Percentiles rank a stretch among this genome's conserved stretches.
Conservation (phyloP, 2,797 vertebrate genomes). For the Rhinatrema bivittatum region DNA sequence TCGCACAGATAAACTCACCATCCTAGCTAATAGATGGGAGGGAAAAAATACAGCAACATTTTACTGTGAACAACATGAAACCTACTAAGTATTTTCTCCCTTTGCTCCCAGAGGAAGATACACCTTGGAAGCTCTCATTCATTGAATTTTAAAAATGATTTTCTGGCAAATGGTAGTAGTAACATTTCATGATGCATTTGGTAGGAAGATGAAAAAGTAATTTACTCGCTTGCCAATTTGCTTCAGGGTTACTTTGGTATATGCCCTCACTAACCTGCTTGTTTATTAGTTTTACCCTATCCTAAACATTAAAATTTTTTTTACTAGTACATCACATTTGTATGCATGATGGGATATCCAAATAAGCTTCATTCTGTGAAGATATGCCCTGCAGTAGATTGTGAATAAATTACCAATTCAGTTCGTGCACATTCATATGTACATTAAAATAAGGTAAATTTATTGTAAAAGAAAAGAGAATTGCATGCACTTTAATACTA, state of each 20-base stretch:
- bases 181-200: not conserved
- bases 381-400: conserved; percentile 18
- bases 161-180: conserved; percentile 1
- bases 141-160: conserved; percentile 5
- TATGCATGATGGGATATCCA: conserved; percentile 18
- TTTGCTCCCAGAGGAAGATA: not conserved
- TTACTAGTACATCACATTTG: conserved; percentile 27
- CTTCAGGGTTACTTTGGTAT: conserved; percentile 8
- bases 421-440: conserved; percentile 20
- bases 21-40: too few relatives aligned
- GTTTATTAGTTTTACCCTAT: conserved; percentile 20
- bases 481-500: conserved; percentile 14
- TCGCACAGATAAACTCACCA: too few relatives aligned
- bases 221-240: conserved; percentile 17
- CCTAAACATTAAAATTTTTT: conserved; percentile 17
- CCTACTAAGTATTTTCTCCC: not conserved
- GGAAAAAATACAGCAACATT: not conserved
- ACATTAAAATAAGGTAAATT: conserved; percentile 26
- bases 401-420: conserved; percentile 32
- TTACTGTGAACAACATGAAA: not conserved
- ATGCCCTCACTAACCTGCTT: conserved; percentile 17
- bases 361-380: conserved; percentile 14
- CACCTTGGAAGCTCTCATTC: not conserved
- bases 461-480: conserved; percentile 19
- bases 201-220: conserved; percentile 13